phyloP scores from a whole-genome alignment of 2,888 invertebrate genomes.

The Metalampra italica region DNA sequence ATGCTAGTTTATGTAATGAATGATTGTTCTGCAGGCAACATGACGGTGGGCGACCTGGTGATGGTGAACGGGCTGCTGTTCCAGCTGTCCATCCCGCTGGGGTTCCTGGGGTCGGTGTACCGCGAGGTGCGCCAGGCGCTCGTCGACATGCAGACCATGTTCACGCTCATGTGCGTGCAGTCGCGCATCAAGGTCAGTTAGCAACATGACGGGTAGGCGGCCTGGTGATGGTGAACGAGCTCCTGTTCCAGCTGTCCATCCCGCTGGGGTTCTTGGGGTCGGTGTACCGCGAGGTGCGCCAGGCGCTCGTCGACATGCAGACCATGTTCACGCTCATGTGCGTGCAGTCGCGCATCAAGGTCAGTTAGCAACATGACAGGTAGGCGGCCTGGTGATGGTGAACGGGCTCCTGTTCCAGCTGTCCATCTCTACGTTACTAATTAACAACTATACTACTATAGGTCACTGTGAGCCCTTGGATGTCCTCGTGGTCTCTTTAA shows the following conservation, averaged over 20 bases:
- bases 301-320: constrained; percentile 98
- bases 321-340: constrained; percentile 98
- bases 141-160: constrained; percentile 99
- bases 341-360: constrained; percentile 87
- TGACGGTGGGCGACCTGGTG: constrained; percentile 98
- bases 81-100: constrained; percentile 97
- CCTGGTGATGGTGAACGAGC: constrained; percentile 98
- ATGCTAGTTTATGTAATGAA: too few relatives aligned
- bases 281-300: constrained; percentile 96
- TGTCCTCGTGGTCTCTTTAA: too few relatives aligned
- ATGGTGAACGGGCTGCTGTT: constrained; percentile 99
- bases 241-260: constrained; percentile 87
- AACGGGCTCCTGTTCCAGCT: constrained; percentile 98
- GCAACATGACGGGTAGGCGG: constrained; percentile 98
- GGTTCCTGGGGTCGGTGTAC: constrained; percentile 98
- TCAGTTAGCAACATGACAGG: too few relatives aligned
- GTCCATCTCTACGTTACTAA: too few relatives aligned
- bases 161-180: constrained; percentile 94
- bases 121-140: constrained; percentile 96
- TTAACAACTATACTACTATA: too few relatives aligned
- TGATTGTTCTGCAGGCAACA: constrained; percentile 80
- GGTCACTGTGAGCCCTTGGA: too few relatives aligned
- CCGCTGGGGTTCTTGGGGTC: constrained; percentile 79
- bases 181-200: constrained; percentile 87
- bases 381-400: too few relatives aligned